These are phyloP conservation scores for Ptilorrhoa leucosticta DNA, from an alignment of 2,113 vertebrate species.

Conservation along the genomic window DNA sequence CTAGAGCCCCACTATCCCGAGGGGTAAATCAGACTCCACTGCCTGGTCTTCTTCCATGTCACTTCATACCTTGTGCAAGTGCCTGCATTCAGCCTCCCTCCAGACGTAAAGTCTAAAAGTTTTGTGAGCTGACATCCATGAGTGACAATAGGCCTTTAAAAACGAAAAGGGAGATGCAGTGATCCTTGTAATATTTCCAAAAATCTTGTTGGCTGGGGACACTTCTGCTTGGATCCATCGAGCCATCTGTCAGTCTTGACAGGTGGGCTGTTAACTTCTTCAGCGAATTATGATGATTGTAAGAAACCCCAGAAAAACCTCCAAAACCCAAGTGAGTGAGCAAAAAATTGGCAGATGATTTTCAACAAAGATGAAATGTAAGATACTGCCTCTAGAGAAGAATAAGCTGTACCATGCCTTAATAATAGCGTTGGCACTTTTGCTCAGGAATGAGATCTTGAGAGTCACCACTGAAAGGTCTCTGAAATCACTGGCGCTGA, in stretches of 20 bases:
- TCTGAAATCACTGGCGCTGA: neutral
- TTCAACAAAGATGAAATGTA: neutral
- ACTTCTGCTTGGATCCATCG: neutral
- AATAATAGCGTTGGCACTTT: neutral
- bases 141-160: neutral
- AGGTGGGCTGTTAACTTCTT: neutral
- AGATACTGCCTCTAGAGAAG: neutral
- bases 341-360: neutral
- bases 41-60: neutral
- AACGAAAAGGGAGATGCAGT: neutral
- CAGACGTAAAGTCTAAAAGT: neutral
- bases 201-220: neutral
- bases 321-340: neutral
- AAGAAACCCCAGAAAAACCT: neutral
- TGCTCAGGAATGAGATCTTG: fast-evolving
- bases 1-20: neutral
- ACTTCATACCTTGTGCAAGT: neutral
- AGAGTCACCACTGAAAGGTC: neutral
- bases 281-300: neutral
- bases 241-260: neutral
- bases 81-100: neutral
- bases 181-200: neutral
- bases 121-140: neutral
- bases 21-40: neutral
- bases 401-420: neutral